Base-by-base conservation (phyloP, 1,140 invertebrate genomes). In the Drosophila watanabei region DNA sequence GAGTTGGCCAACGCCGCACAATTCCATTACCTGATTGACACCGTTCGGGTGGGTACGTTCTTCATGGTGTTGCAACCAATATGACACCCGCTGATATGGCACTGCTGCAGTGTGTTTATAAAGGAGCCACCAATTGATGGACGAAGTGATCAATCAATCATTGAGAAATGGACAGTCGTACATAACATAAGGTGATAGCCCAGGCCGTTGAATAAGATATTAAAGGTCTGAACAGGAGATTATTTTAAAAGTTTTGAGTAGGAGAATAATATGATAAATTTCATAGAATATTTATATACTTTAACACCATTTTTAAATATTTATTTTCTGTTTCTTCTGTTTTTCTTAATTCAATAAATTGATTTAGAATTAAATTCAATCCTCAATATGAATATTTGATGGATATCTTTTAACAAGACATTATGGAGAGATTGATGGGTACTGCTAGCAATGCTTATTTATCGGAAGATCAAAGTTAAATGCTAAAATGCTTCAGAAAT, bases 1-100 rank as follows among this genome's bases (percentile, higher is more conserved):
- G 85, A 69, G 81, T 89, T 88, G 56, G 39, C 32, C 56, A 43
- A 30, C 48, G 51, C 51, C 57, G 24, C 30, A 75, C 58, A 72
- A 37, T 65, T 43, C 46, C 41, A 60, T 43, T 43, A 65, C 62
- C 46, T 48, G 54, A 79, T 60, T 82, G 80, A 61, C 80, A 62
- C 39, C 28, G 39, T 49, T 58, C 37, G 58, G 33, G 33, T 10
- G 49, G 33, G 49, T 71, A 41, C 63, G 32, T 43, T 28, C 11
- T 16, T 5, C 18, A 0, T 51, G 2, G 2, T 46, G 33, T 48
- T 79, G 77, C 71, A 73, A 39, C 68, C 68, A 66, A 62, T 45
- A 28, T 66, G 64, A 66, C 64, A 66, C 64, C 64, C 58, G 41
- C 46, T 60, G 66, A 72, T 60, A 72, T 59, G 35, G 43, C 28